Conservation (phyloP, 2,113 vertebrate genomes). For the Alouatta palliata region DNA sequence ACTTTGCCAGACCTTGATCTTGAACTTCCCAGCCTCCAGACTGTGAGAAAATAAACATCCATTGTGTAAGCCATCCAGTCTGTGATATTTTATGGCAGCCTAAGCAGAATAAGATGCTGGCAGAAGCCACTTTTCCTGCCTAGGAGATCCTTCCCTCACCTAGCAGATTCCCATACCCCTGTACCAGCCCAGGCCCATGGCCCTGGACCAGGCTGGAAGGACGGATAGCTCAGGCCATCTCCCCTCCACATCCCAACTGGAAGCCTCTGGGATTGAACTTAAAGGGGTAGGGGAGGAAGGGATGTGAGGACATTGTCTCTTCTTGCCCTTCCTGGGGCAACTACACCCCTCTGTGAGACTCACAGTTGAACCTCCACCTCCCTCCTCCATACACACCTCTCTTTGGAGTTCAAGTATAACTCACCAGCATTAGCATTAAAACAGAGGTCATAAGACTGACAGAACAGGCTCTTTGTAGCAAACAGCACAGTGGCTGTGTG, state of each 20-base stretch:
- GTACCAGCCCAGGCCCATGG: neutral
- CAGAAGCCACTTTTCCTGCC: neutral
- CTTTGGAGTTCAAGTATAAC: too few relatives aligned
- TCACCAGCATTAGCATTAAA: too few relatives aligned
- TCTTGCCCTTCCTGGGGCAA: neutral
- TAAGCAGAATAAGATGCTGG: neutral
- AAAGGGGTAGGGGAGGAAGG: neutral
- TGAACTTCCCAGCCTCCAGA: neutral
- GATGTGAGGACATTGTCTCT: neutral
- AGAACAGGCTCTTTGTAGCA: too few relatives aligned
- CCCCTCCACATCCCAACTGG: neutral
- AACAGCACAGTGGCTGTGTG: neutral
- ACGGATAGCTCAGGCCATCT: neutral
- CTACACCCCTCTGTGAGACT: neutral
- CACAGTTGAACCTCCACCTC: neutral
- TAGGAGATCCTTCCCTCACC: neutral
- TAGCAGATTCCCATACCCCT: neutral
- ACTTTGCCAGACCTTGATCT: neutral
- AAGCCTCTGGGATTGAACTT: neutral
- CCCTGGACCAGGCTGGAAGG: neutral
- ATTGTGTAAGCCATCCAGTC: neutral
- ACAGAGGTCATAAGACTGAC: too few relatives aligned
- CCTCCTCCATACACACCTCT: too few relatives aligned
- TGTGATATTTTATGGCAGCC: neutral
- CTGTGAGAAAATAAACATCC: neutral